These are phyloP conservation scores for Pachyseris speciosa DNA, from an alignment of 64 coral and sea anemone genomes.

Conservation along the genomic window DNA sequence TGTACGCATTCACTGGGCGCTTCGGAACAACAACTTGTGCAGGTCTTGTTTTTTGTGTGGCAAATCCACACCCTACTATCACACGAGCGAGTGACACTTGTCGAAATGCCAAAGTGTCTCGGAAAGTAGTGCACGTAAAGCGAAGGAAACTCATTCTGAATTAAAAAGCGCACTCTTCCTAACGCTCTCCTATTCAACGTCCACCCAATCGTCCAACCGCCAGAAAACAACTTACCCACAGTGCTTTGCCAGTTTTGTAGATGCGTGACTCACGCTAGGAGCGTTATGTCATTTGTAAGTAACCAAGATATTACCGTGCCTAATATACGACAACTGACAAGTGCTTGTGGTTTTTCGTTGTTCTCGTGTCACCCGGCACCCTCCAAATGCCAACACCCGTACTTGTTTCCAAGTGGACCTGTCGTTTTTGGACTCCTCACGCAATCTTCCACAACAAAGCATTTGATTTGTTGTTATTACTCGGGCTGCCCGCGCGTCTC, in stretches of 20 bases:
- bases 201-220: too few relatives aligned
- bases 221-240: not conserved
- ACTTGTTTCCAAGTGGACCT: too few relatives aligned
- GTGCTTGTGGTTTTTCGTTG: too few relatives aligned
- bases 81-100: not conserved
- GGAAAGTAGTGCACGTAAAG: not conserved
- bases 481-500: too few relatives aligned
- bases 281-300: not conserved
- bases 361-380: too few relatives aligned
- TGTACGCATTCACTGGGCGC: not conserved
- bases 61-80: not conserved
- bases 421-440: too few relatives aligned
- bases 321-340: too few relatives aligned
- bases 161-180: not conserved
- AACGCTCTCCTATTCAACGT: not conserved
- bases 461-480: too few relatives aligned
- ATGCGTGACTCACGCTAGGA: not conserved
- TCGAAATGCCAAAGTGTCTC: not conserved
- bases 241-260: not conserved
- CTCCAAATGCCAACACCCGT: too few relatives aligned
- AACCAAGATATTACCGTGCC: not conserved
- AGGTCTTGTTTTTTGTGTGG: not conserved
- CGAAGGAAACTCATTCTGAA: not conserved
- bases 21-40: not conserved
- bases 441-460: too few relatives aligned